Base-by-base conservation (phyloP, 2,888 invertebrate genomes). In the Parnassius glacialis region DNA sequence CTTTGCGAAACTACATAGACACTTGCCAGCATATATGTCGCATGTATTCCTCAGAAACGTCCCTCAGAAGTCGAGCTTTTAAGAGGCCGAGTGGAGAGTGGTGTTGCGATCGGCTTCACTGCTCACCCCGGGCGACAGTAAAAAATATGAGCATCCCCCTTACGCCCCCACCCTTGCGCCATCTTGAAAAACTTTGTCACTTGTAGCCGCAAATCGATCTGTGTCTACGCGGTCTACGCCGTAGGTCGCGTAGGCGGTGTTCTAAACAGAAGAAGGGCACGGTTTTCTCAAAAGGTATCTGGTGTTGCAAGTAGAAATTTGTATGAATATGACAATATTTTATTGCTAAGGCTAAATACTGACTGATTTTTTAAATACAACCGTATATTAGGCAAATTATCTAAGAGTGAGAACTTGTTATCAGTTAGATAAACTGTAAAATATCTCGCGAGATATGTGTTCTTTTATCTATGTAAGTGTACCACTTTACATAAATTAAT, bases 41-140 rank as follows among this genome's bases (percentile, higher is more conserved):
- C 77, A 81, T 79, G 80, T 78, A 80, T 79, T 81, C 78, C 80
- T 83, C 78, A 78, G 81, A 78, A 81, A 80, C 79, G 82, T 82
- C 84, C 83, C 83, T 84, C 80, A 71, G 78, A 81, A 83, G 80
- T 77, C 78, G 80, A 78, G 86, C 85, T 89, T 89, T 90, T 90
- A 88, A 90, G 86, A 84, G 89, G 86, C 84, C 85, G 81, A 84
- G 90, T 91, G 90, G 90, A 90, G 90, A 90, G 87, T 78, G 81
- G 70, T 91, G 91, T 91, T 76, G 84, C 90, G 91, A 90, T 91
- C 87, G 85, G 90, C 91, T 90, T 76, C 83, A 84, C 76, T 90
- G 90, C 90, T 89, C 91, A 90, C 87, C 91, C 91, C 85, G 84
- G 80, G 72, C 85, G 90, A 91, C 90, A 90, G 90, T 90, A 90